Base-by-base conservation (phyloP, 2,797 vertebrate species). In the Phylloscopus collybita region DNA sequence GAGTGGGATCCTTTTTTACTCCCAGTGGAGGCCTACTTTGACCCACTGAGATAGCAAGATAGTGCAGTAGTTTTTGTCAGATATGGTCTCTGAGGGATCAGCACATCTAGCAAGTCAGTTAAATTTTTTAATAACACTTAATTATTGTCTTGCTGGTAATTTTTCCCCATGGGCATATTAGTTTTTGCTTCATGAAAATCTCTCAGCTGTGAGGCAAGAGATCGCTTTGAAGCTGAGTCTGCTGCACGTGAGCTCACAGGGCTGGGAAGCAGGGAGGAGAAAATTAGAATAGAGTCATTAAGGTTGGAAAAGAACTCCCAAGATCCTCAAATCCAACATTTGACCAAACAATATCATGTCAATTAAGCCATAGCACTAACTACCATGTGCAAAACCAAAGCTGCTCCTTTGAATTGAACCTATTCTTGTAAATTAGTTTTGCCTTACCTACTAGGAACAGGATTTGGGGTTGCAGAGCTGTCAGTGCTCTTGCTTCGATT, bases 181-280 rank as follows among this genome's bases (percentile, higher is more conserved):
- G 40, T 42, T 47, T 83, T 92, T 94, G 70, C 56, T 82, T 22
- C 75, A 53, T 60, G 56, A 87, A 76, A 90, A 64, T 56, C 27
- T 59, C 56, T 81, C 16, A 38, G 17, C 65, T 61, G 29, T 42
- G 54, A 53, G 11, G 13, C 2, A 4, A 45, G 32, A 73, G 27
- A 20, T 69, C 38, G 34, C 40, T 86, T 76, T 8, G 7, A 81
- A 90, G 54, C 34, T 64, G 61, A 80, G 26, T 44, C 26, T 88
- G 53, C 57, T 86, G 36, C 30, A 5, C 0, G 1, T 40, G 78
- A 79, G 49, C 65, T 83, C 70, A 20, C 4, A 11, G 49, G 15
- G 42, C 1, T 1, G 0, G 59, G 45, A 88, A 74, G 38, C 3
- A 1, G 3, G 36, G 50, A 80, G 27, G 16, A 78, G 23, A 59